Base-by-base conservation (phyloP, 1,140 invertebrate genomes). In the Glomeris maerens region DNA sequence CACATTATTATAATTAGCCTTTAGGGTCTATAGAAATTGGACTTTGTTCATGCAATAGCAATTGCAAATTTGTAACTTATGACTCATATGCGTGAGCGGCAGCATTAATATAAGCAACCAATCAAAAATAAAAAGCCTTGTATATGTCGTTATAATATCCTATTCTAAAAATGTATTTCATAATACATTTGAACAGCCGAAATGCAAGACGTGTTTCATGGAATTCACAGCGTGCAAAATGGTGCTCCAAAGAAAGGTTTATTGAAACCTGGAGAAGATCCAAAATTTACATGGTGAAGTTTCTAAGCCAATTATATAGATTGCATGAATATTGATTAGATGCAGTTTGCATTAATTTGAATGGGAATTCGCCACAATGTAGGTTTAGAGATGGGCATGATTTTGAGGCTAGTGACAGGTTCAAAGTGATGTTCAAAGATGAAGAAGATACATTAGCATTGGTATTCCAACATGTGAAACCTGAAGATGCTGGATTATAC, bases 401-500 rank as follows among this genome's bases (percentile, higher is more conserved):
- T 7, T 90, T 94, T 60, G 84, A 91, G 61, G 86, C 90, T 2
- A 85, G 89, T 62, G 89, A 94, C 61, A 77, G 89, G 48, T 94
- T 94, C 64, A 92, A 95, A 67, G 88, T 96, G 17, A 68, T 92
- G 5, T 83, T 92, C 60, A 83, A 72, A 55, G 86, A 92, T 57
- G 85, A 92, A 56, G 89, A 93, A 60, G 90, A 94, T 59, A 92
- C 84, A 0, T 69, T 94, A 41, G 86, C 84, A 20, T 67, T 96
- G 10, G 83, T 93, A 0, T 94, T 97, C 67, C 86, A 92, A 60
- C 85, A 94, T 59, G 89, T 94, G 0, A 86, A 80, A 60, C 86
- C 86, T 0, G 88, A 92, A 62, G 89, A 95, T 66, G 88, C 88
- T 23, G 91, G 91, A 3, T 71, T 92, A 2, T 95, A 96, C 65